These are phyloP conservation scores for Riparia riparia DNA, from an alignment of 2,113 vertebrate genomes.

Conservation along the genomic window DNA sequence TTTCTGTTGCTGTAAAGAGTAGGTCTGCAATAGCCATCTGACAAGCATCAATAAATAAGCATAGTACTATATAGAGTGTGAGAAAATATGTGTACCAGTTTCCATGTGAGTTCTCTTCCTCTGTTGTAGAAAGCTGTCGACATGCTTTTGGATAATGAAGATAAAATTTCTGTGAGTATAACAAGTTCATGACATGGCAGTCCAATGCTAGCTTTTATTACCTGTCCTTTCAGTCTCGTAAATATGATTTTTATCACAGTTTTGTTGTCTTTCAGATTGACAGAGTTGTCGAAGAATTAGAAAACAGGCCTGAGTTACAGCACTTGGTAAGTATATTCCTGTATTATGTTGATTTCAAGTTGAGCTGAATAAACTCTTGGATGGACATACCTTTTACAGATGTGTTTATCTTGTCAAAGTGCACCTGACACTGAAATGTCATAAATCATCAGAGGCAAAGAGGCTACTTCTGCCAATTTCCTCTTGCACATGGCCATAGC, in stretches of 20 bases:
- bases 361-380: background rate
- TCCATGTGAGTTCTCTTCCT: background rate
- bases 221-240: background rate
- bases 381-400: background rate
- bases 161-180: constrained; percentile 94
- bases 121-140: constrained; percentile 94
- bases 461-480: background rate
- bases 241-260: background rate
- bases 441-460: background rate
- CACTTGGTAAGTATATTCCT: constrained; percentile 84
- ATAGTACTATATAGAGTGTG: background rate
- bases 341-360: background rate
- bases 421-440: background rate
- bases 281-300: constrained; percentile 92
- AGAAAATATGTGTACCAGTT: background rate
- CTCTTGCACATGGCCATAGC: background rate
- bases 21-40: background rate
- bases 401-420: background rate
- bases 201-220: background rate
- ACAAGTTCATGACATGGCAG: background rate
- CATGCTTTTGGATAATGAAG: constrained; percentile 99
- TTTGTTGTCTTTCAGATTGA: constrained; percentile 83
- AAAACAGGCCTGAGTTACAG: constrained; percentile 90
- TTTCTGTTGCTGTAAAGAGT: background rate
- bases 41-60: background rate